Evolutionary conservation across 1,140 invertebrate species (phyloP).

Genomic region (Drosophila prosaltans): DNA sequence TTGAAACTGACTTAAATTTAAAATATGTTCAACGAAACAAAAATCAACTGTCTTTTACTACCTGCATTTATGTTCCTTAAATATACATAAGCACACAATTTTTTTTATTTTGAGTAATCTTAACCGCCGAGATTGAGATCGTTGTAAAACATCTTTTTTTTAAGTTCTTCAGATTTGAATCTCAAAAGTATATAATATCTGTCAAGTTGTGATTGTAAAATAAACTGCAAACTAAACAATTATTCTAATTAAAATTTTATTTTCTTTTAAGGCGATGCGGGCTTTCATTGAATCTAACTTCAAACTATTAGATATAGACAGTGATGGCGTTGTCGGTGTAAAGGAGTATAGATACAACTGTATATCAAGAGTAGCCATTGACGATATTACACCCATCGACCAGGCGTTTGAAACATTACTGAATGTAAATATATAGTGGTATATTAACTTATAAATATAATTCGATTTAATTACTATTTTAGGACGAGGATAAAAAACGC

Average conservation of each 20-base stretch:
- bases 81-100: no score
- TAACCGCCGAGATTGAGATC: no score
- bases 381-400: conserved; percentile 89
- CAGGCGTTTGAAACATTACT: conserved; percentile 90
- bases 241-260: not conserved
- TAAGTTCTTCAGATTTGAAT: no score
- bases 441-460: not conserved
- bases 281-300: conserved; percentile 93
- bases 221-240: no score
- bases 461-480: conserved; percentile 11
- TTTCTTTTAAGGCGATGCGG: conserved; percentile 86
- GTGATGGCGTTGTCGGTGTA: conserved; percentile 89
- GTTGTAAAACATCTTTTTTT: no score
- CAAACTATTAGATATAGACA: conserved; percentile 91
- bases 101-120: no score
- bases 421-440: conserved; percentile 85
- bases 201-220: no score
- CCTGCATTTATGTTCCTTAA: no score
- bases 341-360: conserved; percentile 93
- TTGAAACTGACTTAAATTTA: no score
- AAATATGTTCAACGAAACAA: no score
- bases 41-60: no score
- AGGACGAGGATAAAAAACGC: conserved; percentile 91
- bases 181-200: no score
- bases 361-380: conserved; percentile 89